Base-by-base conservation (phyloP, 2,888 invertebrate species). In the Linhomoeus sp. region DNA sequence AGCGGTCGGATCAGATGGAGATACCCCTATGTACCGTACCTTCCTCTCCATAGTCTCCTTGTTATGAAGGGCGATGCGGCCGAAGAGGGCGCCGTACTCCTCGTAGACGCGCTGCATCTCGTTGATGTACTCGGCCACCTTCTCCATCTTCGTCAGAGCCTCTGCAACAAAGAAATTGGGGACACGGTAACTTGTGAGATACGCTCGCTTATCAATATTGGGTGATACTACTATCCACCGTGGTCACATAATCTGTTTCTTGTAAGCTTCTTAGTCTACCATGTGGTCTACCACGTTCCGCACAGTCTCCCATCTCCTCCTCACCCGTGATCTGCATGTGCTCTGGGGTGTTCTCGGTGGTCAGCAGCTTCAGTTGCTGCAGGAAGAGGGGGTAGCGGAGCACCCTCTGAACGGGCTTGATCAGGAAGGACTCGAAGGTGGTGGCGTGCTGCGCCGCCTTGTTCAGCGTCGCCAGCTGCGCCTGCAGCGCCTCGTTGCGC, bases 91-190 rank as follows among this genome's bases (percentile, higher is more conserved):
- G 61, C 94, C 94, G 71, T 92, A 92, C 72, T 94, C 94, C 73
- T 94, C 92, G 69, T 92, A 90, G 64, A 92, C 90, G 73, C 92
- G 79, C 75, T 92, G 92, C 90, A 92, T 92, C 74, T 92, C 90
- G 72, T 92, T 94, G 63, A 94, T 92, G 72, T 94, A 92, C 71
- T 92, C 90, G 42, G 92, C 92, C 58, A 92, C 92, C 70, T 88
- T 86, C 67, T 92, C 90, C 90, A 92, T 92, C 56, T 86, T 49
- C 19, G 39, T 15, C 41, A 51, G 45, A 2, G 51, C 49, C 17
- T 51, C 47, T 43, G 40, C 9, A 47, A 26, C 5, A 2, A 12
- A 33, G 20, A 26, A 5, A 15, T 15, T 17, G 26, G n/a, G 5
- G n/a, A n/a, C n/a, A n/a, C n/a, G n/a, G n/a, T n/a, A n/a, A n/a